phyloP scores from a whole-genome alignment of 2,113 vertebrate genomes.

The Camelus bactrianus region DNA sequence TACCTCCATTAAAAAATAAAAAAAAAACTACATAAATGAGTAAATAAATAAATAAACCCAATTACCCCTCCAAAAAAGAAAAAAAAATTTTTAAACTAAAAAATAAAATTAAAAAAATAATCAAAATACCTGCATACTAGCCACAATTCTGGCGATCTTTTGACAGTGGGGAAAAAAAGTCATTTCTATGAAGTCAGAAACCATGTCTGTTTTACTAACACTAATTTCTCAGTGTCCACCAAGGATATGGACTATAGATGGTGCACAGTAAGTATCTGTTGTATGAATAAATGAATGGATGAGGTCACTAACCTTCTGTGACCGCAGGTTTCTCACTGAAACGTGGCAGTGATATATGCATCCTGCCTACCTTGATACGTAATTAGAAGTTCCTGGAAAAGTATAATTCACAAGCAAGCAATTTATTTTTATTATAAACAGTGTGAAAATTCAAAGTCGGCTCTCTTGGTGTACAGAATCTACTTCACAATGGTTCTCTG shows the following conservation, averaged over 20 bases:
- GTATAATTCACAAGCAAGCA: background rate
- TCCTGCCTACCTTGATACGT: background rate
- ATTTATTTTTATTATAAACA: slow-evolving; percentile 46
- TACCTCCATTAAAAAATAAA: no score
- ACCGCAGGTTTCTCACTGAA: background rate
- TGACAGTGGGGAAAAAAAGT: background rate
- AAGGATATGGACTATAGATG: background rate
- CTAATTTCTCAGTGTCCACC: background rate
- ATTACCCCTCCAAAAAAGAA: no score
- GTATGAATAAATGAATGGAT: background rate
- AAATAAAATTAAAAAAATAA: no score
- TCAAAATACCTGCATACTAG: background rate
- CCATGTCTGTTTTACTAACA: background rate
- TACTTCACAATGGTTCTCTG: background rate
- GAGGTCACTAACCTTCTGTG: background rate
- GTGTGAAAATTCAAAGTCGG: background rate
- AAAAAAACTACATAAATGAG: no score
- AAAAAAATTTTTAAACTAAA: no score
- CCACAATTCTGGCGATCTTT: background rate
- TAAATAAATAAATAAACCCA: no score
- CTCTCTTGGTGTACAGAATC: background rate
- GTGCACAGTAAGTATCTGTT: background rate
- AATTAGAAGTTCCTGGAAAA: slow-evolving; percentile 5
- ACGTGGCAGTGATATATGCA: background rate
- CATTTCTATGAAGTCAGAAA: background rate